Conservation (phyloP, 2,797 vertebrate species). For the Lagorchestes hirsutus region DNA sequence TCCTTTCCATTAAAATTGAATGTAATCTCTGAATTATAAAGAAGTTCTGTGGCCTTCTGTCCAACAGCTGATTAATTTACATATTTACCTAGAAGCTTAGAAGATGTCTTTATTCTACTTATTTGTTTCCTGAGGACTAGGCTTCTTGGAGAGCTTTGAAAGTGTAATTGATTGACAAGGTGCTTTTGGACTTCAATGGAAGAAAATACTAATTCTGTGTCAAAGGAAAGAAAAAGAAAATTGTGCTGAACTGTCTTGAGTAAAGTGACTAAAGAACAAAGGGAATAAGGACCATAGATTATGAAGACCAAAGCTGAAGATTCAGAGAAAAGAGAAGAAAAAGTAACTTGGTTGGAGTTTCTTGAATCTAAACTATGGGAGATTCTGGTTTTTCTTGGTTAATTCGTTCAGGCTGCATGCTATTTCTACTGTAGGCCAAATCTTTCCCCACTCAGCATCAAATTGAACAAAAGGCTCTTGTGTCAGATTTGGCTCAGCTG, state of each 20-base stretch:
- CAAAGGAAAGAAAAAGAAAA: background rate
- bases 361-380: conserved; percentile 31
- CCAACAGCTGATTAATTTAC: background rate
- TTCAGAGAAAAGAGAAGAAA: conserved; percentile 10
- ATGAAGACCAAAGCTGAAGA: background rate
- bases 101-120: background rate
- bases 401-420: conserved; percentile 72
- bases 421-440: conserved; percentile 72
- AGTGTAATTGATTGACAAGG: conserved; percentile 8
- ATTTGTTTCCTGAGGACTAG: background rate
- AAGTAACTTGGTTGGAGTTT: background rate
- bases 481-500: conserved; percentile 73
- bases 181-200: background rate
- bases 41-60: background rate
- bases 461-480: conserved; percentile 74
- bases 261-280: background rate
- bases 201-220: background rate
- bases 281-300: background rate
- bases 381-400: conserved; percentile 71
- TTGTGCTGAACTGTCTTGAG: background rate
- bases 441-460: conserved; percentile 57
- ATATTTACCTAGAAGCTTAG: background rate
- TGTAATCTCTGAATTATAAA: background rate
- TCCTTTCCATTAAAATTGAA: background rate
- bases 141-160: background rate